A percentile compares a stretch with the other conserved stretches of the same genome.
phyloP scores from a whole-genome alignment of 2,888 invertebrate genomes.

The Busseola fusca region DNA sequence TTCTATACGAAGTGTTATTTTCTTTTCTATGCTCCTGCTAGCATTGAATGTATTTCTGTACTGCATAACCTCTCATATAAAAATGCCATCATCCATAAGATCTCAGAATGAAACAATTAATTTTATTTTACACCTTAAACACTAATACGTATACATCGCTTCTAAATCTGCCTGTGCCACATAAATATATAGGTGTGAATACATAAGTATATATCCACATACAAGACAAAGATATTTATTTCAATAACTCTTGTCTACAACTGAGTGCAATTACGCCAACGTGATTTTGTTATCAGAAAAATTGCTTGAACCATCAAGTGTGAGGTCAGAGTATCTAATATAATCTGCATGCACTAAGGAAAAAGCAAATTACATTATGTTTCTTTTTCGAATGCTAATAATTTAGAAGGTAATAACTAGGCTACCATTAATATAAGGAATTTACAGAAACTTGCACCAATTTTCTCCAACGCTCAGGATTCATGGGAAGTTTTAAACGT shows the following conservation, averaged over 20 bases:
- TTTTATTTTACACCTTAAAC: not conserved
- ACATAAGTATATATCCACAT: not conserved
- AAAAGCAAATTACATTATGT: conserved; percentile 15
- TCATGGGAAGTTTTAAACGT: not conserved
- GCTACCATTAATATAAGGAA: not conserved
- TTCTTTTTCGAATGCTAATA: conserved; percentile 1
- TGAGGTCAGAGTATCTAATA: conserved; percentile 50
- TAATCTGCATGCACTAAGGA: conserved; percentile 32
- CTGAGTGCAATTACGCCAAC: conserved; percentile 52
- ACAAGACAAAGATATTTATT: conserved; percentile 40
- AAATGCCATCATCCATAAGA: not conserved
- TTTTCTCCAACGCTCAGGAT: not conserved
- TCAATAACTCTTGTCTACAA: conserved; percentile 44
- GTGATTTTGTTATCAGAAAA: conserved; percentile 52
- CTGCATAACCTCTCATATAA: conserved; percentile 24
- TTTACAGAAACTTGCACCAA: not conserved
- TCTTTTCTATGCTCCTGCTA: not conserved
- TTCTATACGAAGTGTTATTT: not conserved
- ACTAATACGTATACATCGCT: conserved; percentile 11
- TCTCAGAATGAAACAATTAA: not conserved
- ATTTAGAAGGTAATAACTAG: not conserved
- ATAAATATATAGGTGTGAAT: not conserved
- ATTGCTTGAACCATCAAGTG: conserved; percentile 33
- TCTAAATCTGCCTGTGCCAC: conserved; percentile 8
- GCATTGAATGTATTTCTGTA: conserved; percentile 16